Evolutionary conservation across 2,113 vertebrate genomes (phyloP).

Genomic region (Rhizomys pruinosus): DNA sequence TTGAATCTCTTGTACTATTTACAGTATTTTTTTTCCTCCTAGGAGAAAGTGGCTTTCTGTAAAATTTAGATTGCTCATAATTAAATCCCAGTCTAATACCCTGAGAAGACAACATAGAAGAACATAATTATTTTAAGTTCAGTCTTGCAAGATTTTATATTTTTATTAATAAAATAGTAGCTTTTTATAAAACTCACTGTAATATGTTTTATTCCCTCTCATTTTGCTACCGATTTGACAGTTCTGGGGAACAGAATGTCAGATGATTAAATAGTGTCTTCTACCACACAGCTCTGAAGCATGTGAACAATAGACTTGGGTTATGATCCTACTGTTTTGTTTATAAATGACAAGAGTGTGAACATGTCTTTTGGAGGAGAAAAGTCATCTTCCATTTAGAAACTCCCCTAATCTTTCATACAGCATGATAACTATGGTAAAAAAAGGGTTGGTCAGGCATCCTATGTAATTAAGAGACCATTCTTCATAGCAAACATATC

Average conservation of each 20-base stretch:
- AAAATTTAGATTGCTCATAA: neutral
- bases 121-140: neutral
- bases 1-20: neutral
- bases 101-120: neutral
- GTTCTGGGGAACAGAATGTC: too few relatives aligned
- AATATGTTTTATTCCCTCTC: neutral
- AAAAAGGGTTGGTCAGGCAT: neutral
- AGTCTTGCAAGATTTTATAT: neutral
- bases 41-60: neutral
- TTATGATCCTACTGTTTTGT: neutral
- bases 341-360: neutral
- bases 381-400: neutral
- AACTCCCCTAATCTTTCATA: neutral
- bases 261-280: neutral
- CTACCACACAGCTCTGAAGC: neutral
- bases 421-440: neutral
- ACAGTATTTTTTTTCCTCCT: neutral
- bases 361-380: neutral
- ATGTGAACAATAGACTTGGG: accelerated
- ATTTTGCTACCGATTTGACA: neutral
- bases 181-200: neutral
- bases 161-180: conserved; percentile 3
- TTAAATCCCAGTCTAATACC: neutral
- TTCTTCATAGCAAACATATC: neutral
- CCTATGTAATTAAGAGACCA: neutral